Conservation (phyloP, 2,797 vertebrate genomes). For the Silurus lanzhouensis region DNA sequence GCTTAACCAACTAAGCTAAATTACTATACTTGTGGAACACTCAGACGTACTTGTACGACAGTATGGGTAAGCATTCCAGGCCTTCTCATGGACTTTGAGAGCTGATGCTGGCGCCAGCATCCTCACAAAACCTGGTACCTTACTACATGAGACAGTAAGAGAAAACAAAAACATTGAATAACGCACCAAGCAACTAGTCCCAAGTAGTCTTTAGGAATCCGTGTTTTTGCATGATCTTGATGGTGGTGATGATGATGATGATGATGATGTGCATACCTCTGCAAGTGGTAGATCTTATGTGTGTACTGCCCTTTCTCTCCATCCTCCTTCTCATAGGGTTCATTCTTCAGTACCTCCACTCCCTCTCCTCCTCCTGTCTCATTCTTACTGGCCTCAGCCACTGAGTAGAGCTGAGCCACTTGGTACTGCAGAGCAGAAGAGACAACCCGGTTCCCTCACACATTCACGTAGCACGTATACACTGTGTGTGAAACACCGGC, state of each 20-base stretch:
- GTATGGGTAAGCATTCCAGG: conserved; percentile 98
- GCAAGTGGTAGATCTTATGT: conserved; percentile 95
- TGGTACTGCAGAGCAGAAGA: conserved; percentile 81
- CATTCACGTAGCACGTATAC: not conserved
- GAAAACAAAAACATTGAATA: not conserved
- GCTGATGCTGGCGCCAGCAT: conserved; percentile 86
- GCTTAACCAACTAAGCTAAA: too few species aligned
- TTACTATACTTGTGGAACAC: not conserved
- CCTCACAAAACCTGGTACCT: conserved; percentile 85
- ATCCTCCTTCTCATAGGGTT: conserved; percentile 88
- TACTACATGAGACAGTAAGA: conserved; percentile 72
- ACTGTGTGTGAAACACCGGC: not conserved
- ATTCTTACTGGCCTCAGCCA: conserved; percentile 95
- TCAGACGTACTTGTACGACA: conserved; percentile 87
- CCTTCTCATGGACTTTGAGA: conserved; percentile 90
- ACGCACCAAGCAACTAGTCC: not conserved
- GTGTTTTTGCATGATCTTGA: not conserved
- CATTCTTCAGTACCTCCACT: conserved; percentile 89
- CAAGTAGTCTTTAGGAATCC: not conserved
- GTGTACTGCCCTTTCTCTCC: conserved; percentile 94
- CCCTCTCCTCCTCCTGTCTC: conserved; percentile 97
- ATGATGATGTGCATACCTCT: conserved; percentile 75
- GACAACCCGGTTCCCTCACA: conserved; percentile 16
- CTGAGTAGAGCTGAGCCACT: conserved; percentile 93
- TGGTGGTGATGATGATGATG: too few species aligned